phyloP scores from a whole-genome alignment of 2,888 invertebrate genomes.

The Scaptodrosophila latifasciaeformis region DNA sequence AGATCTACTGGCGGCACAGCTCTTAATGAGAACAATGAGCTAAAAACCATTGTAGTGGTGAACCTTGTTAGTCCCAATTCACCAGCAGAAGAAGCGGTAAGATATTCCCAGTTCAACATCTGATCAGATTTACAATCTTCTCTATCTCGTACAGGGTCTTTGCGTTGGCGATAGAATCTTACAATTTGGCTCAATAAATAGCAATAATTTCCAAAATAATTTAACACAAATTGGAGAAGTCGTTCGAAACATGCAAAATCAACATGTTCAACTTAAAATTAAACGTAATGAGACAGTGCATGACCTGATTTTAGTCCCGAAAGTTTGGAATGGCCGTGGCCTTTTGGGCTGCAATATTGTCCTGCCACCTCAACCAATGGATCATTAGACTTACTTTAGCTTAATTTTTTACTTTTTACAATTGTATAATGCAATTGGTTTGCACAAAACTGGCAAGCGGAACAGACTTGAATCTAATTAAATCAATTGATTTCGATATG shows the following conservation, averaged over 20 bases:
- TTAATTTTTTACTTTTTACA: not conserved
- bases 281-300: slow-evolving; percentile 77
- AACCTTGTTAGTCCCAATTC: slow-evolving; percentile 85
- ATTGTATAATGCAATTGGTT: not conserved
- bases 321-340: slow-evolving; percentile 86
- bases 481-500: slow-evolving; percentile 8
- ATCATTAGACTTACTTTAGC: slow-evolving; percentile 16
- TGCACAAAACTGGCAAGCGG: not conserved
- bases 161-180: slow-evolving; percentile 81
- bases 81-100: slow-evolving; percentile 88
- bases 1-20: slow-evolving; percentile 28
- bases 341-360: slow-evolving; percentile 84
- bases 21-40: slow-evolving; percentile 8
- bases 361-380: slow-evolving; percentile 51
- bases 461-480: slow-evolving; percentile 1
- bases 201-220: slow-evolving; percentile 81
- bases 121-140: not conserved
- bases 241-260: slow-evolving; percentile 79
- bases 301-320: slow-evolving; percentile 81
- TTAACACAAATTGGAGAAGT: slow-evolving; percentile 82
- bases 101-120: slow-evolving; percentile 54
- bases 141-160: slow-evolving; percentile 79
- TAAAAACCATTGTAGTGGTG: slow-evolving; percentile 81
- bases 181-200: slow-evolving; percentile 86
- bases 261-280: slow-evolving; percentile 76